Conservation (phyloP, 2,797 vertebrate species). For the Melanotaenia pygmaea region DNA sequence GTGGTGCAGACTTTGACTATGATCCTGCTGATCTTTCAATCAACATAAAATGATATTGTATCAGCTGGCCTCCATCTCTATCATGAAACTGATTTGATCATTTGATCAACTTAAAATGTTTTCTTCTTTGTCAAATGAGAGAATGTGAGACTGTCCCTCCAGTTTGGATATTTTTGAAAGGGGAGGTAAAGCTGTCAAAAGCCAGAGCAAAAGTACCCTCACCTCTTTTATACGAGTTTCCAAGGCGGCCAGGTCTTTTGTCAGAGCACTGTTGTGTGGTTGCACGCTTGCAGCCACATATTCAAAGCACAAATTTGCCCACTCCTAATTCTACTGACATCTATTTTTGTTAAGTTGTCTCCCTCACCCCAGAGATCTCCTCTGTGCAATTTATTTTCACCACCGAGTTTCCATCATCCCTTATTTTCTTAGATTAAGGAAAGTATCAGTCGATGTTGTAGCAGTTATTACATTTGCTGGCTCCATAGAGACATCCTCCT, state of each 20-base stretch:
- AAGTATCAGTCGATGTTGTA: constrained; percentile 39
- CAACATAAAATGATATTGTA: constrained; percentile 44
- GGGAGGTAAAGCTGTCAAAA: constrained; percentile 27
- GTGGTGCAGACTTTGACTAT: constrained; percentile 64
- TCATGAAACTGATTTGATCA: constrained; percentile 33
- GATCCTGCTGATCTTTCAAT: constrained; percentile 67
- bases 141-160: not conserved
- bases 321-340: constrained; percentile 55
- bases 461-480: constrained; percentile 57
- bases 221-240: not conserved
- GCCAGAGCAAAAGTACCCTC: constrained; percentile 26
- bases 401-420: constrained; percentile 44
- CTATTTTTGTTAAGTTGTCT: constrained; percentile 39
- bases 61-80: constrained; percentile 40
- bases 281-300: constrained; percentile 26
- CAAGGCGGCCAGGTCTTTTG: constrained; percentile 35
- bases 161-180: constrained; percentile 5
- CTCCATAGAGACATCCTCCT: constrained; percentile 29
- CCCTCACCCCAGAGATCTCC: constrained; percentile 33
- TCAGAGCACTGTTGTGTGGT: constrained; percentile 11
- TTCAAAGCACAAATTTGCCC: constrained; percentile 27
- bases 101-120: constrained; percentile 1
- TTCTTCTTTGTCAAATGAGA: constrained; percentile 16
- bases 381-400: constrained; percentile 51
- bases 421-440: constrained; percentile 51